Percentiles rank a stretch among this genome's conserved stretches.
Conservation (phyloP, 1,140 invertebrate genomes). For the Pentalonia nigronervosa region DNA sequence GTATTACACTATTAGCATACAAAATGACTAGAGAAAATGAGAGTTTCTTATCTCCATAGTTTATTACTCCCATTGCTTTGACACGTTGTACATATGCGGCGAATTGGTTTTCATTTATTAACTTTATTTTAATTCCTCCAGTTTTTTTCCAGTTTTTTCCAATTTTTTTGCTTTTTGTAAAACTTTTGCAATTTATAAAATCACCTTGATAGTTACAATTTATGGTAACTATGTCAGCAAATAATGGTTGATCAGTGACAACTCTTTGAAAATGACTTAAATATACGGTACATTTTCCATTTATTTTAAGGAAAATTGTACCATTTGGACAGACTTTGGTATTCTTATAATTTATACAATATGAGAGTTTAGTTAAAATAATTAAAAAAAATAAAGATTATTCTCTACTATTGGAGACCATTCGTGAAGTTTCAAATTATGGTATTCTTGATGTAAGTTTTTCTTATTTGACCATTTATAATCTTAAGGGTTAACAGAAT, state of each 20-base stretch:
- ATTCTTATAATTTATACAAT: not conserved
- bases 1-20: too few species aligned
- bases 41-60: not conserved
- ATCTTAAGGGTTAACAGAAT: not conserved
- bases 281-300: not conserved
- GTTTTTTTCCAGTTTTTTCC: not conserved
- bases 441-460: not conserved
- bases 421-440: not conserved
- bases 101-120: not conserved
- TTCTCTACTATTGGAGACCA: not conserved
- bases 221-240: not conserved
- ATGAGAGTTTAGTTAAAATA: not conserved
- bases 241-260: not conserved
- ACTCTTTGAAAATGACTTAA: not conserved
- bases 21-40: too few species aligned
- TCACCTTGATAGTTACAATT: not conserved
- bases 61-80: not conserved
- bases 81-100: conserved; percentile 1
- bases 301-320: not conserved
- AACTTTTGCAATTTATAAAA: not conserved
- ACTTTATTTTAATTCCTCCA: not conserved
- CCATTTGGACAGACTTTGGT: not conserved
- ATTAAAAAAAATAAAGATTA: not conserved
- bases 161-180: not conserved
- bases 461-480: conserved; percentile 3